A percentile compares a stretch with the other conserved stretches of the same genome.
phyloP scores from a whole-genome alignment of 2,113 vertebrate species.

The Vanacampus margaritifer region DNA sequence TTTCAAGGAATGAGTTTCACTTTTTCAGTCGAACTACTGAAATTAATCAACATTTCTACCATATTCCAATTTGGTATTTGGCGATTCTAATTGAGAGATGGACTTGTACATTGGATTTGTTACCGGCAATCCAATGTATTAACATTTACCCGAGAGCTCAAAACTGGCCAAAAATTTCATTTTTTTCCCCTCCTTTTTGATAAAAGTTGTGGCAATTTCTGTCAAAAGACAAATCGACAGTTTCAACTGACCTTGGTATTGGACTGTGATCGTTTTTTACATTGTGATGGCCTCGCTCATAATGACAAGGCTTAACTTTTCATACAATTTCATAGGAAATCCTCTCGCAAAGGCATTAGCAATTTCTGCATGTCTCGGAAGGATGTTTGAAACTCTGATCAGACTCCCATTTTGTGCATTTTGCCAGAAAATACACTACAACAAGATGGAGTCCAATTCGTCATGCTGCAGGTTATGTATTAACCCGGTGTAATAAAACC shows the following conservation, averaged over 20 bases:
- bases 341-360: background rate
- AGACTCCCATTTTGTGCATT: background rate
- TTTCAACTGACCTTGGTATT: background rate
- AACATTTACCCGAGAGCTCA: too few species aligned
- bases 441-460: background rate
- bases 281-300: background rate
- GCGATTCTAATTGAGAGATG: too few species aligned
- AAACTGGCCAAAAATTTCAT: too few species aligned
- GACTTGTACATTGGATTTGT: too few species aligned
- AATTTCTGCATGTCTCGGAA: background rate
- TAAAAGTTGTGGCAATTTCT: too few species aligned
- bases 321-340: background rate
- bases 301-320: background rate
- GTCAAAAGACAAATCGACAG: too few species aligned
- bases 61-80: background rate
- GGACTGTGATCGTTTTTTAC: background rate
- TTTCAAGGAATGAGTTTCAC: too few species aligned
- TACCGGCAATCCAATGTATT: too few species aligned
- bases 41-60: background rate
- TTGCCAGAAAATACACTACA: background rate
- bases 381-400: background rate
- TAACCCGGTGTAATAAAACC: constrained; percentile 1
- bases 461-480: background rate
- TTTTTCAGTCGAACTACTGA: too few species aligned
- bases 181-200: too few species aligned